Evolutionary conservation across 2,797 vertebrate genomes (phyloP), one percentile per base, ranked within the genome.

Genomic region (Scleropages formosus): DNA sequence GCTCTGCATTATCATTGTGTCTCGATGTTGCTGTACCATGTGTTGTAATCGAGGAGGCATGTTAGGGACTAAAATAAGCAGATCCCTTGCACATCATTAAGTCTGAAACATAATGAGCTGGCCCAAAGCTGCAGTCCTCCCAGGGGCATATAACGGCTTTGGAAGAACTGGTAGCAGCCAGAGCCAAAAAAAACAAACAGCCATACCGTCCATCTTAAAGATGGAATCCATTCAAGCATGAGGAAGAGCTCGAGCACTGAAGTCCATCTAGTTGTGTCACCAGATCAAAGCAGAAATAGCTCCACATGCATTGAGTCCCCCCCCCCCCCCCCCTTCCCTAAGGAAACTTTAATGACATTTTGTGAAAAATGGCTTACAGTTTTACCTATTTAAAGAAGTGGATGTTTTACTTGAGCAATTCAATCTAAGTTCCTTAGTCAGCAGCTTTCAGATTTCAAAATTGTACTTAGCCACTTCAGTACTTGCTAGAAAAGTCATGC

Each of bases 81-180:
- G 81, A 88, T 80, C 85, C 85, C 87, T 88, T 80, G 81, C 85
- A 86, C 88, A 87, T 90, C 87, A 89, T 89, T 89, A 90, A 88
- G 87, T 88, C 88, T 90, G 90, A 91, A 90, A 91, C 90, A 90
- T 87, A 90, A 90, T 88, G 87, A 85, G 85, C 85, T 82, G 39
- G 84, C 86, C 87, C 83, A 86, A 80, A 39, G 60, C 83, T 81
- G 68, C 84, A 81, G 85, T 83, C 84, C 27, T 83, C 89, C 83
- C 84, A 71, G 75, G 83, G 88, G 87, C n/a, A 87, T 84, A 84
- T 65, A 60, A 79, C 79, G 80, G 83, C 82, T 31, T n/a, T n/a
- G 82, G 85, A 87, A 83, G 78, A 79, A 77, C 83, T 81, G 82
- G 81, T 80, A 81, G 83, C 81, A 78, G 72, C 74, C 80, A 80